These are phyloP conservation scores for Labeo catla DNA, from an alignment of 2,113 vertebrate genomes.

Conservation along the genomic window DNA sequence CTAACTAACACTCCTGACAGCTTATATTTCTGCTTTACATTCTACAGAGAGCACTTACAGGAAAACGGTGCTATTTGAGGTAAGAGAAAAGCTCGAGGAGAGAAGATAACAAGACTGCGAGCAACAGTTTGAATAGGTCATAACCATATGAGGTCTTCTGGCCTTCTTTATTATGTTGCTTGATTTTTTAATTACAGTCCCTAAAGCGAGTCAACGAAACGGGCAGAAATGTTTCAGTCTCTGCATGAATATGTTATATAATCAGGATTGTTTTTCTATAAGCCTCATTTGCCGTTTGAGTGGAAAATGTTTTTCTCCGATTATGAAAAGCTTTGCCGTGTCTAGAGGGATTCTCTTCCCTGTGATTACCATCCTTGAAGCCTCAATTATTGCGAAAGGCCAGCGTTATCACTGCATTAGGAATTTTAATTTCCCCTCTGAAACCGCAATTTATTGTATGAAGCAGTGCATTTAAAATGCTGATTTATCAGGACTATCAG, in stretches of 20 bases:
- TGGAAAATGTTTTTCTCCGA: constrained; percentile 34
- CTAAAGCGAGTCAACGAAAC: background rate
- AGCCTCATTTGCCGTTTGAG: constrained; percentile 36
- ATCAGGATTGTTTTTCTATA: constrained; percentile 19
- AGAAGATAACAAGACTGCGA: background rate
- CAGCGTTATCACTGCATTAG: constrained; percentile 62
- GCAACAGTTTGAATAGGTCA: background rate
- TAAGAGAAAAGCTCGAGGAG: background rate
- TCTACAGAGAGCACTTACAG: background rate
- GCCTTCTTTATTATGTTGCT: constrained; percentile 2
- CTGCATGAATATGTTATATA: constrained; percentile 12
- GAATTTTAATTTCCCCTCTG: constrained; percentile 67
- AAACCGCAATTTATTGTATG: constrained; percentile 67
- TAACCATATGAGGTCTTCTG: background rate
- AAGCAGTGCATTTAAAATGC: constrained; percentile 67
- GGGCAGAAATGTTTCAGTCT: background rate
- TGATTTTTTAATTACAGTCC: background rate
- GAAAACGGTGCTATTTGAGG: background rate
- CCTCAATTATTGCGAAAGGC: constrained; percentile 70
- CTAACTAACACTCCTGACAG: background rate
- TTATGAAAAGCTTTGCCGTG: constrained; percentile 10
- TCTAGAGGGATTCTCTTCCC: constrained; percentile 46
- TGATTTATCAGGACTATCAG: constrained; percentile 65
- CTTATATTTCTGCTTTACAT: background rate
- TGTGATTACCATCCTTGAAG: constrained; percentile 62